Conservation (phyloP, 2,113 vertebrate genomes). For the Equus quagga region DNA sequence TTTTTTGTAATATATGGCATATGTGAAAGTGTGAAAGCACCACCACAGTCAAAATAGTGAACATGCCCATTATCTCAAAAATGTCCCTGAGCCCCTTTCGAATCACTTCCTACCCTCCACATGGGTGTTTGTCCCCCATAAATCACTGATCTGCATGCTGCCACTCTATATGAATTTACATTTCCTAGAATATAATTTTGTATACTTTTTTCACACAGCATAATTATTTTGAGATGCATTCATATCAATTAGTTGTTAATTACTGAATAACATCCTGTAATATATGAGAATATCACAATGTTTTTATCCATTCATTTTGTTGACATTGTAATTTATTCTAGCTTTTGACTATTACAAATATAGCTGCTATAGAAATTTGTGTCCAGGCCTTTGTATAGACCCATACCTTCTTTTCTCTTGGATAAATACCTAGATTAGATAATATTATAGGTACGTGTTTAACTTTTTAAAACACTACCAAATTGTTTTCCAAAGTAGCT, state of each 20-base stretch:
- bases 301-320: not conserved
- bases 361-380: not conserved
- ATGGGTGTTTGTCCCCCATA: not conserved
- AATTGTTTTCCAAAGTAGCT: not conserved
- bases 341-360: not conserved
- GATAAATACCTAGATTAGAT: not conserved
- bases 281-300: not conserved
- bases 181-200: not conserved
- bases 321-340: not conserved
- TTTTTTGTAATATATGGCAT: not conserved
- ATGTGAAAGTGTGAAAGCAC: not conserved
- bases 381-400: not conserved
- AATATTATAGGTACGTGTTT: no score
- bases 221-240: not conserved
- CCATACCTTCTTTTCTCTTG: not conserved
- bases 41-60: not conserved
- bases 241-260: not conserved
- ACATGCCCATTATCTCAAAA: not conserved
- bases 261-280: not conserved
- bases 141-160: not conserved
- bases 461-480: not conserved
- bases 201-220: not conserved
- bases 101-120: not conserved
- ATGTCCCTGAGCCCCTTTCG: not conserved
- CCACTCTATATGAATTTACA: not conserved